Conservation (phyloP, 2,888 invertebrate genomes). For the Hydroisotoma schaefferi region DNA sequence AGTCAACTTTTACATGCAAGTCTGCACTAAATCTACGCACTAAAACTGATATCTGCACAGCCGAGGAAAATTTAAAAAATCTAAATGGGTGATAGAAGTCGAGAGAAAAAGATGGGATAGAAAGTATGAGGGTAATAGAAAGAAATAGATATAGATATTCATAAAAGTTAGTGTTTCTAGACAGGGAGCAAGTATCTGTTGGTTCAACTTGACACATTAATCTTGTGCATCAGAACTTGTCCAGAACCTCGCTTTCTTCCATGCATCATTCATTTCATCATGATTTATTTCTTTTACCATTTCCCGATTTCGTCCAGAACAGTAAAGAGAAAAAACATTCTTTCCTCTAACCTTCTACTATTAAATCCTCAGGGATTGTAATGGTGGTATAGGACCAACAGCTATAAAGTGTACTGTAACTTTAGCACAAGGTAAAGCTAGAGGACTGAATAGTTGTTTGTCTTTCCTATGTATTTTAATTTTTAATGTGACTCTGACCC, state of each 20-base stretch:
- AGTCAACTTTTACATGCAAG: background rate
- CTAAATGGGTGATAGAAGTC: background rate
- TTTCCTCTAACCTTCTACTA: slow-evolving; percentile 12
- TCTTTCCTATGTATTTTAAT: no score
- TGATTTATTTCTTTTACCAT: slow-evolving; percentile 46
- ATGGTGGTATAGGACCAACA: background rate
- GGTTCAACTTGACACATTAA: slow-evolving; percentile 48
- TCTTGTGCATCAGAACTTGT: slow-evolving; percentile 43
- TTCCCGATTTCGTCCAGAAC: slow-evolving; percentile 18
- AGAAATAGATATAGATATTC: slow-evolving; percentile 36
- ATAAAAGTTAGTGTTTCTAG: slow-evolving; percentile 46
- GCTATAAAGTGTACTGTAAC: no score
- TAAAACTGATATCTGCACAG: background rate
- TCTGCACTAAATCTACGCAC: no score
- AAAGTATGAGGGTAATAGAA: slow-evolving; percentile 10
- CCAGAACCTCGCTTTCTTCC: slow-evolving; percentile 37
- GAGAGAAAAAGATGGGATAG: background rate
- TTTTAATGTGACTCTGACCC: no score
- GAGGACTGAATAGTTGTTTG: no score
- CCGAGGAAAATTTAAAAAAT: background rate
- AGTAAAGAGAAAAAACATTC: background rate
- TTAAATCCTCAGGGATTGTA: background rate
- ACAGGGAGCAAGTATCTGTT: slow-evolving; percentile 40
- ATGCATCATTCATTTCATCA: slow-evolving; percentile 47
- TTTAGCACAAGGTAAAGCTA: no score